Conservation (phyloP, 2,797 vertebrate genomes). For the Crocodylus rhombifer region DNA sequence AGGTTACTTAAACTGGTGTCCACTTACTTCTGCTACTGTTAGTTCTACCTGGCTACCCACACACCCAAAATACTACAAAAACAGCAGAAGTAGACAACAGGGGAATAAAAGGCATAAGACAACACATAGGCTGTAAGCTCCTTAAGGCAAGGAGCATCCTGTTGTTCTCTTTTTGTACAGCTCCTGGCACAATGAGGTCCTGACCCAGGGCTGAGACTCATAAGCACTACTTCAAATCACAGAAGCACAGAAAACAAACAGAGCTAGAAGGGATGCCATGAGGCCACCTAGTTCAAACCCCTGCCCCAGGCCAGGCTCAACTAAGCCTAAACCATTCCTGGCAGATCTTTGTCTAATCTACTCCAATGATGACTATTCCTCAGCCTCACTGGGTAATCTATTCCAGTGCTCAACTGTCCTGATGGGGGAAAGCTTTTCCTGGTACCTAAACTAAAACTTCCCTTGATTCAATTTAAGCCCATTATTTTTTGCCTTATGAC, state of each 20-base stretch:
- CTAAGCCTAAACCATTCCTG: too few species aligned
- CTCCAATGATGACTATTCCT: too few species aligned
- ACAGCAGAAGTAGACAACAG: background rate
- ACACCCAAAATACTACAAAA: background rate
- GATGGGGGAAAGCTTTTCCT: too few species aligned
- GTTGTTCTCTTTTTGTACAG: background rate
- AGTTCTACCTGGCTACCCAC: background rate
- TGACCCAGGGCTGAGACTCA: background rate
- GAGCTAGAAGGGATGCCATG: too few species aligned
- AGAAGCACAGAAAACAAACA: background rate
- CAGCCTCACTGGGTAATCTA: too few species aligned
- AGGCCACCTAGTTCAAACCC: too few species aligned
- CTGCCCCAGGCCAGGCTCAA: too few species aligned
- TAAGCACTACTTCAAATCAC: background rate
- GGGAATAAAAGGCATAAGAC: background rate
- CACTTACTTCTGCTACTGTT: background rate
- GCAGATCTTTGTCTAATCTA: too few species aligned
- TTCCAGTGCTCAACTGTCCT: too few species aligned
- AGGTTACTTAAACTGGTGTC: background rate
- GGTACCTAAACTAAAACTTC: too few species aligned
- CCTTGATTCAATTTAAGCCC: too few species aligned
- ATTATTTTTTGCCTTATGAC: too few species aligned
- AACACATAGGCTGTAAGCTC: background rate
- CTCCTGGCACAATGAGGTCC: background rate
- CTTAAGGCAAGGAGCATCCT: background rate